These are phyloP conservation scores for Temnothorax unifasciatus DNA, from an alignment of 2,888 invertebrate species.

Conservation along the genomic window DNA sequence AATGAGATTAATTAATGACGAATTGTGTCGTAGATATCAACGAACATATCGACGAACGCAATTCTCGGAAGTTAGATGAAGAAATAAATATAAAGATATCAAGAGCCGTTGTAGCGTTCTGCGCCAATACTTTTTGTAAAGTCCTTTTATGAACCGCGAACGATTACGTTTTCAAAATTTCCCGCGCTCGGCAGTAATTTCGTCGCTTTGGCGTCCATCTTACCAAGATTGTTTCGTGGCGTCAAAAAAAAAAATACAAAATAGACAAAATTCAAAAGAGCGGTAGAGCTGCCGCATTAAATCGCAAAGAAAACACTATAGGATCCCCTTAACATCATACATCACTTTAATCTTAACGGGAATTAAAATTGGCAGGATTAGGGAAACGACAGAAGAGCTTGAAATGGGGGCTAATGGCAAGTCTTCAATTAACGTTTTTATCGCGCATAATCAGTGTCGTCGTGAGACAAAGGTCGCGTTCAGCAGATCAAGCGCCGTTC, in stretches of 20 bases:
- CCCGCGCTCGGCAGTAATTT: background rate
- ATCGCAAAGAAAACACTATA: too few relatives aligned
- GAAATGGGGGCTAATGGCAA: background rate
- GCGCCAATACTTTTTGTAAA: background rate
- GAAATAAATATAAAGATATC: background rate
- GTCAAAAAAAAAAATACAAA: background rate
- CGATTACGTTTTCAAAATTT: constrained; percentile 11
- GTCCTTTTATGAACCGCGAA: background rate
- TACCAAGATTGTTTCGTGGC: background rate
- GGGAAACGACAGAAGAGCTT: background rate
- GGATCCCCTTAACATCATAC: background rate
- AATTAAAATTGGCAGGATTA: background rate
- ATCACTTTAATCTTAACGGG: background rate
- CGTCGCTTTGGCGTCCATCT: background rate
- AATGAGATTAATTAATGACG: background rate
- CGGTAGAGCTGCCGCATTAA: background rate
- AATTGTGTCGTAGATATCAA: background rate
- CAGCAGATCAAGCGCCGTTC: too few relatives aligned
- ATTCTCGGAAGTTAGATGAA: background rate
- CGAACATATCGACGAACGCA: constrained; percentile 7
- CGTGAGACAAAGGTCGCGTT: background rate
- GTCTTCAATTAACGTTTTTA: background rate
- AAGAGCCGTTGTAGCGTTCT: background rate
- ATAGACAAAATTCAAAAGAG: background rate
- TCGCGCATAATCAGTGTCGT: background rate